Evolutionary conservation across 2,113 vertebrate genomes (phyloP).

Genomic region (Platysteira castanea): DNA sequence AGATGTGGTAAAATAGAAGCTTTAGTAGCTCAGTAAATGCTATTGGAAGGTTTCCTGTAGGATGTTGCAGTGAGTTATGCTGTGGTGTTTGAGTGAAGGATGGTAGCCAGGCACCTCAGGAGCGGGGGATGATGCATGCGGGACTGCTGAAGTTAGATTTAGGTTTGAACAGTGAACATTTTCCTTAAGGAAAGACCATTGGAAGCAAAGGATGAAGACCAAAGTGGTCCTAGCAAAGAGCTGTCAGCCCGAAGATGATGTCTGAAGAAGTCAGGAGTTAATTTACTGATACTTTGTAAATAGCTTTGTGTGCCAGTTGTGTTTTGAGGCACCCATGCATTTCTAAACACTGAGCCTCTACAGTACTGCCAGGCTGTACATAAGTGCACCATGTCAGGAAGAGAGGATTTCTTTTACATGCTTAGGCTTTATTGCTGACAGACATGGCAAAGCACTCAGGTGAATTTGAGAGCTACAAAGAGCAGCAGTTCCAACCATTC

Average conservation of each 20-base stretch:
- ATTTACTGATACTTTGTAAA: neutral
- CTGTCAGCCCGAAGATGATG: neutral
- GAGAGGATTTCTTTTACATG: neutral
- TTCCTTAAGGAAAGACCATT: neutral
- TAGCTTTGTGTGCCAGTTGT: neutral
- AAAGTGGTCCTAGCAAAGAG: neutral
- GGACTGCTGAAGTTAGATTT: neutral
- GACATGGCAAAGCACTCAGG: neutral
- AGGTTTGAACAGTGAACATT: neutral
- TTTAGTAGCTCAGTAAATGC: neutral
- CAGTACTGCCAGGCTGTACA: neutral
- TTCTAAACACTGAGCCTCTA: neutral
- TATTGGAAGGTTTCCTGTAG: neutral
- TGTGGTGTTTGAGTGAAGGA: neutral
- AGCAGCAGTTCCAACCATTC: neutral
- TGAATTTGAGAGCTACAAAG: neutral
- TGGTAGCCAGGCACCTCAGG: neutral
- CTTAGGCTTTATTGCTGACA: neutral
- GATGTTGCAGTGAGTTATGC: neutral
- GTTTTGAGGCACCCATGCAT: neutral
- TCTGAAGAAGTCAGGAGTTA: neutral
- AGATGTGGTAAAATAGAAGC: neutral
- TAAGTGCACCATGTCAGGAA: neutral
- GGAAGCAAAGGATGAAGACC: neutral
- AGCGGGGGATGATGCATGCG: neutral